Percentiles rank a stretch among this genome's conserved stretches.
Conservation (phyloP, 2,888 invertebrate species). For the Kryphioiulus occultus region DNA sequence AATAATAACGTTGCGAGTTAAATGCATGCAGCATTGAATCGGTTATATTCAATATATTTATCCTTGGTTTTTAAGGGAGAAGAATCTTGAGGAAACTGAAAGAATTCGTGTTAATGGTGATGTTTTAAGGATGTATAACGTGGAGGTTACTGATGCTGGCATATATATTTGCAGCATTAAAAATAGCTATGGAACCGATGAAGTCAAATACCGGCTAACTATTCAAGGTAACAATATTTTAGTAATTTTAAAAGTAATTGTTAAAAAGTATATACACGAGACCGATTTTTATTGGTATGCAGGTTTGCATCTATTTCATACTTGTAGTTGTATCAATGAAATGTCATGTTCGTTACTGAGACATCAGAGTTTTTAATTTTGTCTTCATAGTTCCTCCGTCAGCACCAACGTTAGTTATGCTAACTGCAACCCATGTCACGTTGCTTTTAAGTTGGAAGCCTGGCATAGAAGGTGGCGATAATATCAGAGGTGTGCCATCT, state of each 20-base stretch:
- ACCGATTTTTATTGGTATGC: too few relatives aligned
- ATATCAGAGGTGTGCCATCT: slow-evolving; percentile 38
- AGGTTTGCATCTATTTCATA: too few relatives aligned
- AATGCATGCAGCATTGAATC: background rate
- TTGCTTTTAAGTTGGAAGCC: slow-evolving; percentile 49
- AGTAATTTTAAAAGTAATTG: background rate
- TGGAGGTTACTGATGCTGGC: slow-evolving; percentile 72
- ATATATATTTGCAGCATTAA: slow-evolving; percentile 84
- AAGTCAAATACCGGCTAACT: slow-evolving; percentile 76
- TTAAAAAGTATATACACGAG: background rate
- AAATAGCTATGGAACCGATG: slow-evolving; percentile 83
- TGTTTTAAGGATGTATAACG: slow-evolving; percentile 56
- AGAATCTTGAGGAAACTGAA: slow-evolving; percentile 36
- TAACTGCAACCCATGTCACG: slow-evolving; percentile 37
- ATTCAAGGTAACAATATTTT: slow-evolving; percentile 66
- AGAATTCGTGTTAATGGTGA: slow-evolving; percentile 41
- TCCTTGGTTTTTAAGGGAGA: slow-evolving; percentile 27
- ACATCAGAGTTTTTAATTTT: slow-evolving; percentile 44
- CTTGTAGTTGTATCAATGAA: too few relatives aligned
- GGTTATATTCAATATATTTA: background rate
- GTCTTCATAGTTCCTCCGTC: slow-evolving; percentile 47
- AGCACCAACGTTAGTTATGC: slow-evolving; percentile 45
- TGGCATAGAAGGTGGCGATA: slow-evolving; percentile 41
- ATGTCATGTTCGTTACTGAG: too few relatives aligned
- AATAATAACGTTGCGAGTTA: background rate